Evolutionary conservation across 1,140 invertebrate species (phyloP).

Genomic region (Sycobia sp.): DNA sequence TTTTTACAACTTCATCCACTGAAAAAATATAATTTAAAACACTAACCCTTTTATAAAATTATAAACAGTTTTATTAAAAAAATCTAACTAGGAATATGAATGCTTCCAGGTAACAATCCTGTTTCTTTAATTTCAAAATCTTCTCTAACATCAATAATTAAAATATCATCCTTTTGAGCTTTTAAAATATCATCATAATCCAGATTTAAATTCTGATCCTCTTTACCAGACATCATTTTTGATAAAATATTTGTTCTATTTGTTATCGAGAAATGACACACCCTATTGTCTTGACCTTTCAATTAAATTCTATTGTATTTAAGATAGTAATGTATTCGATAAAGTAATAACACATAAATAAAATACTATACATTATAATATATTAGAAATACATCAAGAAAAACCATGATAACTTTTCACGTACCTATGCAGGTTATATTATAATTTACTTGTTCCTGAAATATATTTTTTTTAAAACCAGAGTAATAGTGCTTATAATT

Average conservation of each 20-base stretch:
- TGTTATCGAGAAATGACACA: neutral
- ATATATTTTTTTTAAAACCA: no score
- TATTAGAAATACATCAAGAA: no score
- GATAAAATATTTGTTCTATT: constrained; percentile 8
- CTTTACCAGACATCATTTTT: constrained; percentile 33
- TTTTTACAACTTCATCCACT: constrained; percentile 52
- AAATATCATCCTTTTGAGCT: constrained; percentile 50
- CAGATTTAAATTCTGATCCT: constrained; percentile 37
- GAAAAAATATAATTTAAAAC: constrained; percentile 29
- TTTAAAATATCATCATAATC: constrained; percentile 52
- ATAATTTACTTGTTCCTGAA: no score
- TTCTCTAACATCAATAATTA: constrained; percentile 73
- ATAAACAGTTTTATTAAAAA: constrained; percentile 2
- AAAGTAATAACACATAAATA: no score
- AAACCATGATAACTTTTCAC: no score
- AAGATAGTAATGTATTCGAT: neutral
- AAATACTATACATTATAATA: no score
- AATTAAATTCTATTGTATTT: neutral
- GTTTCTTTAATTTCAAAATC: constrained; percentile 68
- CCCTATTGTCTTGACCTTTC: neutral
- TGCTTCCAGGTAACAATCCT: constrained; percentile 70
- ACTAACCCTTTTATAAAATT: neutral
- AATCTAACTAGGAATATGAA: constrained; percentile 72
- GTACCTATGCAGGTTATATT: no score
- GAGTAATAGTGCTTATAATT: no score